phyloP scores from a whole-genome alignment of 2,113 vertebrate species.

The Chaetops frenatus region DNA sequence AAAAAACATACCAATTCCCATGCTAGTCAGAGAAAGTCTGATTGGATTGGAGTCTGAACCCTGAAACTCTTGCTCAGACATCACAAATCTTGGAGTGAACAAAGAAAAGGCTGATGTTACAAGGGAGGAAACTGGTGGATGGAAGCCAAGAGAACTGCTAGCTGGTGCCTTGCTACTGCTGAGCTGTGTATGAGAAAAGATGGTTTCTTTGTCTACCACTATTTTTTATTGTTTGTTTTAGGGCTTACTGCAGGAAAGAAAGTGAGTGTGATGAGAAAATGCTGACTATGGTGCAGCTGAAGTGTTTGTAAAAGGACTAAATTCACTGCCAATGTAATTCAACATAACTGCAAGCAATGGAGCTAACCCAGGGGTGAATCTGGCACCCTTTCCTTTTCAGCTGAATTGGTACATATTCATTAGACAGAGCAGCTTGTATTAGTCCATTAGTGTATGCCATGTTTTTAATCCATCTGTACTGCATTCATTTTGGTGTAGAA shows the following conservation, averaged over 20 bases:
- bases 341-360: not conserved
- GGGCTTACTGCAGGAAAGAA: not conserved
- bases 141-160: not conserved
- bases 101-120: not conserved
- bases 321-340: constrained; percentile 6
- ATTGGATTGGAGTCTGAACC: not conserved
- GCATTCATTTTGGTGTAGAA: not conserved
- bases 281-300: not conserved
- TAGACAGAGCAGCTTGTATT: not conserved
- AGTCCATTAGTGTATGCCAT: not conserved
- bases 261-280: not conserved
- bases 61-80: not conserved
- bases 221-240: constrained; percentile 1
- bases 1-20: not conserved
- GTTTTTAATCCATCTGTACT: not conserved
- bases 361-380: not conserved
- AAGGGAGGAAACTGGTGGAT: not conserved
- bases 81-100: not conserved
- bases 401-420: not conserved
- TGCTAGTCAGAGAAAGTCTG: not conserved
- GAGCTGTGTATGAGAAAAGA: not conserved
- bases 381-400: not conserved
- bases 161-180: not conserved
- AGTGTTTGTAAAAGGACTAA: not conserved
- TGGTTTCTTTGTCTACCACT: not conserved